phyloP scores from a whole-genome alignment of 2,113 vertebrate species.

The Seriola rivoliana region DNA sequence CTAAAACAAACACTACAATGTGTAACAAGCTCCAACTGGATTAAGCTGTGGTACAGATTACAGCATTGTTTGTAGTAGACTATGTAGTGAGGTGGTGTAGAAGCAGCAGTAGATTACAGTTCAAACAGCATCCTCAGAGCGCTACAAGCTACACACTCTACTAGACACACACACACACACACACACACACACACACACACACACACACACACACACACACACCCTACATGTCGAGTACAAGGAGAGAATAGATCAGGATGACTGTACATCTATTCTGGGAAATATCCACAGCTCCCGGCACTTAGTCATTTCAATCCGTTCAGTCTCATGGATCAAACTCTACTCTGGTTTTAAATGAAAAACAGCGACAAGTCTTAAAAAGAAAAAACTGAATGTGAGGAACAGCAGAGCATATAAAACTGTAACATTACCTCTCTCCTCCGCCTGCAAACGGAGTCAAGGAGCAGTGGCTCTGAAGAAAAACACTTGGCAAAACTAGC shows the following conservation, averaged over 20 bases:
- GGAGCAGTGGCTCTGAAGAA: conserved; percentile 46
- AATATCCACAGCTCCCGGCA: conserved; percentile 5
- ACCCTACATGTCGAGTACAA: conserved; percentile 17
- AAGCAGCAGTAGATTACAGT: not conserved
- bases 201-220: not conserved
- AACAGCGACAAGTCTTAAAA: not conserved
- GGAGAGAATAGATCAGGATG: conserved; percentile 17
- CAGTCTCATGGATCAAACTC: not conserved
- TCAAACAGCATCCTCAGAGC: conserved; percentile 5
- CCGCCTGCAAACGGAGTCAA: conserved; percentile 48
- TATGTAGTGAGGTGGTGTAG: not conserved
- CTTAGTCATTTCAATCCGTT: conserved; percentile 17
- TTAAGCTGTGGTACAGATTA: not conserved
- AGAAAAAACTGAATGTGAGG: not conserved
- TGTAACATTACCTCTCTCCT: conserved; percentile 66
- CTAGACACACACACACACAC: conserved; percentile 2
- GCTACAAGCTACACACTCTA: conserved; percentile 5
- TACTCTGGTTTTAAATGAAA: not conserved
- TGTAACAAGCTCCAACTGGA: not conserved
- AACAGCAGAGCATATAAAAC: conserved; percentile 27
- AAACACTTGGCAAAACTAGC: conserved; percentile 52
- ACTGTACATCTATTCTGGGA: conserved; percentile 35
- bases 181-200: not conserved
- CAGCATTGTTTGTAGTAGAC: not conserved
- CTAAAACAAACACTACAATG: not conserved